A percentile compares a stretch with the other conserved stretches of the same genome.
Conservation (phyloP, 2,888 invertebrate species). For the Tipula vernalis region DNA sequence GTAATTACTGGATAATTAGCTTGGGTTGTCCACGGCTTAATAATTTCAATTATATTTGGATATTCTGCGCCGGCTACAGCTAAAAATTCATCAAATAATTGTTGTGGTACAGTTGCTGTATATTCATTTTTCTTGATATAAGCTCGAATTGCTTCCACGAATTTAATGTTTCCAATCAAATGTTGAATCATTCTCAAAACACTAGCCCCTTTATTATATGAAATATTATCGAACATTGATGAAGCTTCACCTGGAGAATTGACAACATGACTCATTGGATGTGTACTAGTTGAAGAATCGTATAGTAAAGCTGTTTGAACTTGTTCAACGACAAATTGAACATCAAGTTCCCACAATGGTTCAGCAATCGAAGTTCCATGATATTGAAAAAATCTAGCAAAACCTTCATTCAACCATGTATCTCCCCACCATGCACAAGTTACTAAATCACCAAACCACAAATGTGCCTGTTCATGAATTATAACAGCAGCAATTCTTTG, state of each 20-base stretch:
- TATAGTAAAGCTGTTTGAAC: slow-evolving; percentile 47
- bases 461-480: slow-evolving; percentile 42
- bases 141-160: slow-evolving; percentile 40
- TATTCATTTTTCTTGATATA: slow-evolving; percentile 36
- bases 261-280: slow-evolving; percentile 46
- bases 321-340: slow-evolving; percentile 58
- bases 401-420: slow-evolving; percentile 54
- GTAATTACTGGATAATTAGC: slow-evolving; percentile 51
- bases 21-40: slow-evolving; percentile 45
- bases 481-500: slow-evolving; percentile 47
- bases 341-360: slow-evolving; percentile 46
- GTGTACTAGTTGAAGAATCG: slow-evolving; percentile 44
- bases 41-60: neutral
- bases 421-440: slow-evolving; percentile 41
- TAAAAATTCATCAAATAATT: neutral
- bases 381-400: slow-evolving; percentile 63
- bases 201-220: slow-evolving; percentile 55
- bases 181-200: slow-evolving; percentile 58
- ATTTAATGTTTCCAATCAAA: slow-evolving; percentile 40
- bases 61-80: neutral
- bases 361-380: slow-evolving; percentile 32
- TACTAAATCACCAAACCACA: slow-evolving; percentile 53
- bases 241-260: slow-evolving; percentile 44
- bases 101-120: neutral
- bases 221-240: slow-evolving; percentile 50